Base-by-base conservation (phyloP, 1,140 invertebrate species). In the Musca vetustissima region DNA sequence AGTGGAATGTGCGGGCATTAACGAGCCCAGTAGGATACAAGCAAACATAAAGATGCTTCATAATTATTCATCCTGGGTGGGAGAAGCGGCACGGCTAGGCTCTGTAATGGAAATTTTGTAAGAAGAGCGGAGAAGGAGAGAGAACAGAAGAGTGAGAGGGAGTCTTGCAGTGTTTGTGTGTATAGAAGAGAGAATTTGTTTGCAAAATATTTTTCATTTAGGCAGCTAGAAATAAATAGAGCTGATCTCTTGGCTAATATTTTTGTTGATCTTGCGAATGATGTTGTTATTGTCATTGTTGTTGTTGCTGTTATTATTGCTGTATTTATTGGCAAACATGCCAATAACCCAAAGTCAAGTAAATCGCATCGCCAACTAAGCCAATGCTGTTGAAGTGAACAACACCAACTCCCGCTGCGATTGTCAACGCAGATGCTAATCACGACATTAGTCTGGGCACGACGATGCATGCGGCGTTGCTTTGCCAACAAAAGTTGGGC, bases 391-490 rank as follows among this genome's bases (percentile, higher is more conserved):
- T 43, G 36, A 7, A 7, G 36, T 43, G 36, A 9, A 43, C 36
- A 43, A 43, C 36, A 43, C 36, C n/a, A 61, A 61, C 75, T 47
- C 78, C 76, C 43, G 71, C 78, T 80, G 78, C 55, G 74, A 80
- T 80, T 80, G 78, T 80, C 78, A 80, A 80, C 78, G 78, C 78
- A 80, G 78, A 80, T 80, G 78, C 78, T 80, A 80, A 80, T 80
- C 78, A 80, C 78, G 76, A 77, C 78, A 80, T 80, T 80, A 80
- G 78, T 73, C 69, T 69, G 43, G 48, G 57, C 36, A 59, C 43
- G n/a, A n/a, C n/a, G 53, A 64, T 49, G 36, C 68, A 72, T 70
- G 72, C 68, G 73, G 74, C 70, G 24, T 67, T 70, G 57, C 66
- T 70, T 70, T 64, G 69, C 69, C 69, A 70, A 70, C 66, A 70